Conservation (phyloP, 2,113 vertebrate genomes). For the Mixornis gularis region DNA sequence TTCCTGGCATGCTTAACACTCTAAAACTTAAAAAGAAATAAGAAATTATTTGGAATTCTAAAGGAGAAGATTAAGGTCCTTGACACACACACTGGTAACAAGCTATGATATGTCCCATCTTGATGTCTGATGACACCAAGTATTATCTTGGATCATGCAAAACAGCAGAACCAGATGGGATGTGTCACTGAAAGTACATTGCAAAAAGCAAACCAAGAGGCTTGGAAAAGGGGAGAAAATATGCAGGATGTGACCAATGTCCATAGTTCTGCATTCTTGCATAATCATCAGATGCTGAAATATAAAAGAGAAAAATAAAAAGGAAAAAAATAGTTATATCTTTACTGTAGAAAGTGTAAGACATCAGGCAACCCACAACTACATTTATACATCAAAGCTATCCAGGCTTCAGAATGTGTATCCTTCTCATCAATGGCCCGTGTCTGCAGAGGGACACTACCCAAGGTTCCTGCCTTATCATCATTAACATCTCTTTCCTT, state of each 20-base stretch:
- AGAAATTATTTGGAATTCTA: neutral
- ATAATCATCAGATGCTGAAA: neutral
- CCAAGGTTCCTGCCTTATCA: neutral
- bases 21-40: neutral
- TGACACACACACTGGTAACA: neutral
- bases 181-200: neutral
- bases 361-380: neutral
- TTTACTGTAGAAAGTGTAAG: neutral
- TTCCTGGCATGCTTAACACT: neutral
- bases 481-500: neutral
- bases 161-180: slow-evolving; percentile 39
- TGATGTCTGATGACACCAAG: neutral
- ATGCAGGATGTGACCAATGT: neutral
- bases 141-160: neutral
- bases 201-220: neutral
- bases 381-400: neutral
- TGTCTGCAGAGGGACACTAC: neutral
- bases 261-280: neutral
- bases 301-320: neutral
- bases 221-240: neutral
- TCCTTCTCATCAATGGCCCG: neutral
- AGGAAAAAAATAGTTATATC: neutral
- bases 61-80: neutral
- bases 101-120: neutral
- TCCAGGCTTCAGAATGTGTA: neutral